Evolutionary conservation across 2,888 invertebrate species (phyloP), one percentile per base, ranked within the genome.

Genomic region (Dryocosmus kuriphilus): DNA sequence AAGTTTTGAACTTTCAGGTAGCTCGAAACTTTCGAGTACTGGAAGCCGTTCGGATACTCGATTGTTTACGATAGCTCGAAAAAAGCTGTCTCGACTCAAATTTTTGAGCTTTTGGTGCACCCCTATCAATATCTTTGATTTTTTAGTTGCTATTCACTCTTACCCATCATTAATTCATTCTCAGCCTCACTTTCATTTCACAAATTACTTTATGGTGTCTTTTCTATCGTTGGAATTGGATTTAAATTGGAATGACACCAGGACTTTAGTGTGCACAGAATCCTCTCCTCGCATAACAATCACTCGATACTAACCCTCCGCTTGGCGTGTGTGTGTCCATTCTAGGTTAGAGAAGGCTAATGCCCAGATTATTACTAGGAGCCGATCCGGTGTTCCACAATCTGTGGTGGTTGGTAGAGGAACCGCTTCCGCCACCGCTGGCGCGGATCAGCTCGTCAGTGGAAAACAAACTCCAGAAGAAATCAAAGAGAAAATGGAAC

Each of bases 401-500:
- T 92, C 91, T 93, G 78, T 92, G 90, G 87, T 93, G 93, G 84
- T 90, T 85, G 82, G 88, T 85, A 84, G 92, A 88, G 73, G 81
- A 51, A 74, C 63, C 8, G 79, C 80, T 7, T 78, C 86, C 2
- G 82, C 83, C 74, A 77, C 87, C 22, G 81, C 86, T 14, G 76
- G 86, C 9, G 82, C 84, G 6, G 91, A 91, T 75, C 90, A 91
- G 75, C 83, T 90, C 7, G 92, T 93, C 14, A 93, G 91, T 86
- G 94, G 92, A 84, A 94, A 95, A 86, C 93, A 94, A 0, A 94
- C 94, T 38, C 94, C 95, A 0, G 94, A 95, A 84, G 97, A 97
- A 88, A 94, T 96, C 81, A 97, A 96, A 91, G 97, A 98, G 86
- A 97, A 97, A 91, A 95, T 98, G 95, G 98, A 98, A 88, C 97